phyloP scores from a whole-genome alignment of 2,888 invertebrate species.

The Eupsilia transversa region DNA sequence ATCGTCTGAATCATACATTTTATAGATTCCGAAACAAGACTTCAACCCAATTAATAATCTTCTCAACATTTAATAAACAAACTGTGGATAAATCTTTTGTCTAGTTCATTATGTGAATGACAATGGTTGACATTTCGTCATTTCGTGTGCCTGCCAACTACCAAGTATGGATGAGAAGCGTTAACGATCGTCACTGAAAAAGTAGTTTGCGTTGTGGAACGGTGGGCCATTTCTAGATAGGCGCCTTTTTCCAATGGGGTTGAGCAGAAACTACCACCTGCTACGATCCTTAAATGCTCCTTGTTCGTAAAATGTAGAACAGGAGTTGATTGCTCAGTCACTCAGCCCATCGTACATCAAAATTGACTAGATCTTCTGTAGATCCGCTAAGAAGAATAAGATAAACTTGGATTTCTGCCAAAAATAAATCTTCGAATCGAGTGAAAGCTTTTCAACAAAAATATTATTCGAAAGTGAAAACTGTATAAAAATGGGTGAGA shows the following conservation, averaged over 20 bases:
- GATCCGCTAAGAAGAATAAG: not conserved
- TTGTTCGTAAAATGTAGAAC: not conserved
- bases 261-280: not conserved
- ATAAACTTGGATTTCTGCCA: not conserved
- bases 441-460: slow-evolving; percentile 9
- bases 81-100: slow-evolving; percentile 34
- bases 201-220: not conserved
- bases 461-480: slow-evolving; percentile 27
- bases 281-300: not conserved
- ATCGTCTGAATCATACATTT: not conserved
- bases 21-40: not conserved
- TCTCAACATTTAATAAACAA: slow-evolving; percentile 19
- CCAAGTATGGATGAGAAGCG: not conserved
- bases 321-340: not conserved
- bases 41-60: slow-evolving; percentile 12
- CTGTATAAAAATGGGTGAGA: slow-evolving; percentile 30
- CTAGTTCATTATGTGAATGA: slow-evolving; percentile 43
- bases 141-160: slow-evolving; percentile 11
- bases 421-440: not conserved
- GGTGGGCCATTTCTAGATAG: not conserved
- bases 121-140: slow-evolving; percentile 30
- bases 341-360: not conserved
- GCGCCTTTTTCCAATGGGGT: not conserved
- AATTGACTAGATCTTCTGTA: not conserved
- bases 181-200: slow-evolving; percentile 27